Evolutionary conservation across 2,888 invertebrate species (phyloP), one percentile per base, ranked within the genome.

Genomic region (Chalcis sispes): DNA sequence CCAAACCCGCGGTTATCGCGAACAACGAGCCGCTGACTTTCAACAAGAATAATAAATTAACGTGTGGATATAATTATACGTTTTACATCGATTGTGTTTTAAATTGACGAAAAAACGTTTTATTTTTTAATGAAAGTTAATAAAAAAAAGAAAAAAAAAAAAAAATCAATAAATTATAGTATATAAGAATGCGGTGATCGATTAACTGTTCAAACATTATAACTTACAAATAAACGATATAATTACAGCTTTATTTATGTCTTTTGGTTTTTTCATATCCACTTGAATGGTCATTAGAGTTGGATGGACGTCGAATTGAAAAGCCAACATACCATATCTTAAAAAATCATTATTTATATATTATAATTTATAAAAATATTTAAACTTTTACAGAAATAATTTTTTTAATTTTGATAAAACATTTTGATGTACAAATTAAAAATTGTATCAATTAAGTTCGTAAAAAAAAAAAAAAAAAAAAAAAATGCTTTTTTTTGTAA

Each of bases 271-370:
- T 78, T 92, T 92, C 97, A 98, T 98, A 87, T 98, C 97, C 79
- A 96, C 95, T 90, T 97, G 97, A 64, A 98, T 93, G 0, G 97
- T 97, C 79, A 97, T 91, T 83, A 98, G 91, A 84, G 94, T 93
- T 0, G 95, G 95, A 89, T 95, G 95, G 72, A 96, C 93, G 85
- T 96, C 95, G 82, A 95, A 95, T 91, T 92, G 90, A 75, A 90
- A 90, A 1, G 89, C 89, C 62, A 89, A 79, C 83, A 89, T 88
- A 46, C 89, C 89, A 67, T 89, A 90, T 1, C 89, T 89, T 66
- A 71, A 1, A 20, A 32, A 8, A 42, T 70, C 40, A 27, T 61
- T 27, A 4, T 18, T 32, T 32, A 18, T 18, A 40, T 27, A 25
- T 54, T 32, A 46, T 64, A 54, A 13, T 1, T 18, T 13, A 54